phyloP scores from a whole-genome alignment of 1,140 invertebrate species.

The Spodoptera litura region DNA sequence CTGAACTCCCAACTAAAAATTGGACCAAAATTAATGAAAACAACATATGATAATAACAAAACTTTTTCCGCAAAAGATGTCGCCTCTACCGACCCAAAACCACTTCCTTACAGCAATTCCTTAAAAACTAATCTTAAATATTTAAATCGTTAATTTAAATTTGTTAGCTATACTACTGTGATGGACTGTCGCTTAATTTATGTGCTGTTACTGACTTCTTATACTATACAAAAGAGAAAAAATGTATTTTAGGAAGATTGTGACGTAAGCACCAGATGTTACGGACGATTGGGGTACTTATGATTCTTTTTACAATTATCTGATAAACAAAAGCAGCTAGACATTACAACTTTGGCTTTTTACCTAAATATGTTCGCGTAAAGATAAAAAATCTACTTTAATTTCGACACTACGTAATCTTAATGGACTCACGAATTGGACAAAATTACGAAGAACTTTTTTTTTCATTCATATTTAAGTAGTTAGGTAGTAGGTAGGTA shows the following conservation, averaged over 20 bases:
- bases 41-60: constrained; percentile 20
- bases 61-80: constrained; percentile 44
- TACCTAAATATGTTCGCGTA: constrained; percentile 37
- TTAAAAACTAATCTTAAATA: constrained; percentile 58
- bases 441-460: constrained; percentile 47
- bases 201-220: constrained; percentile 59
- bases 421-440: constrained; percentile 54
- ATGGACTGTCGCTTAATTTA: constrained; percentile 62
- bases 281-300: constrained; percentile 52
- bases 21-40: constrained; percentile 6
- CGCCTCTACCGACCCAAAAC: constrained; percentile 43
- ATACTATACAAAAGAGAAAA: constrained; percentile 50
- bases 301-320: constrained; percentile 39
- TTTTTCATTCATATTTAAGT: constrained; percentile 1
- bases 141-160: constrained; percentile 54
- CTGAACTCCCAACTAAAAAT: not conserved
- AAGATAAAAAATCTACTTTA: constrained; percentile 55
- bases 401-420: constrained; percentile 45
- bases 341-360: constrained; percentile 61
- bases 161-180: constrained; percentile 61
- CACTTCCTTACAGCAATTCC: constrained; percentile 42
- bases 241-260: constrained; percentile 56
- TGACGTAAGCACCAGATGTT: constrained; percentile 60
- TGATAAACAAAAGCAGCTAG: constrained; percentile 54
- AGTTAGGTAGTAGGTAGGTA: constrained; percentile 4